Evolutionary conservation across 2,113 vertebrate genomes (phyloP), one percentile per base, ranked within the genome.

Genomic region (Xyliphius kryptos): DNA sequence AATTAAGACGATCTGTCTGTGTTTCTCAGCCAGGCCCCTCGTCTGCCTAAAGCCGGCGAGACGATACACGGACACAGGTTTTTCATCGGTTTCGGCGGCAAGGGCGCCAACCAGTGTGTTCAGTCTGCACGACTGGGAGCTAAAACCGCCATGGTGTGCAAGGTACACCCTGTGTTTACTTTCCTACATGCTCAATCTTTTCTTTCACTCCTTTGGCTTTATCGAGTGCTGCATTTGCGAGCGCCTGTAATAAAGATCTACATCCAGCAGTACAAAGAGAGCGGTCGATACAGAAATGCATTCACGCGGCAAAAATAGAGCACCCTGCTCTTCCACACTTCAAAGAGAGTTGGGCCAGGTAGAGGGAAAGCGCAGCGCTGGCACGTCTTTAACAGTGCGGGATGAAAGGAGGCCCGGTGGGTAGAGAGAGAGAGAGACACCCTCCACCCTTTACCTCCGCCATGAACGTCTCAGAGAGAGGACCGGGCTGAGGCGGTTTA

Each of bases 41-140:
- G 90, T 59, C 80, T 98, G 72, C 95, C 96, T 51, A 97, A 85
- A 85, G 85, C 84, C 22, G 96, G 96, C 74, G 96, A 97, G 84
- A 99, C 95, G 61, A 85, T 97, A 80, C 92, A 92, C 10, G 96
- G 94, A 64, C 87, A 90, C 69, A 92, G 89, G 76, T 98, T 98
- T 86, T 95, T 98, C 62, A 86, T 91, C 65, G 95, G 94, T 62
- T 99, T 95, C 73, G 94, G 95, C 65, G 96, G 95, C 55, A 99
- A 98, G 85, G 96, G 96, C 68, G 94, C 96, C 78, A 99, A 99
- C 80, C 95, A 99, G 50, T 99, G 94, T 71, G 83, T 97, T 65
- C 95, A 99, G 76, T 91, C 94, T 57, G 89, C 93, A 61, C 86
- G 89, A 62, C 90, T 99, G 36, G 95, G 95, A 26, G 90, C 91